Conservation (phyloP, 2,888 invertebrate genomes). For the Philopedon plagiatum region DNA sequence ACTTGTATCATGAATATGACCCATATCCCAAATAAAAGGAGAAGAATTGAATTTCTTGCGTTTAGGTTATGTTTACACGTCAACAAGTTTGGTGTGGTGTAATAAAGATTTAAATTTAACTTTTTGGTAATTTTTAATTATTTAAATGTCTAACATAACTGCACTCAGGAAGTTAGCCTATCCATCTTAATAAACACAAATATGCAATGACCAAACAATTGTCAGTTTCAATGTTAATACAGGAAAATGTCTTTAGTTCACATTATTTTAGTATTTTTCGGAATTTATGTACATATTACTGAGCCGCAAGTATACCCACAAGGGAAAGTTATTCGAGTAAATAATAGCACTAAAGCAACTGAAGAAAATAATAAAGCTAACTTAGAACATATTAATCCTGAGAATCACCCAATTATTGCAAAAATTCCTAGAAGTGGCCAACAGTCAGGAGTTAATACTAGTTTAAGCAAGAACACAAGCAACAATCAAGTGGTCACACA, state of each 20-base stretch:
- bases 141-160: too few relatives aligned
- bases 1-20: too few relatives aligned
- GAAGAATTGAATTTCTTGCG: too few relatives aligned
- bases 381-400: neutral
- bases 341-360: neutral
- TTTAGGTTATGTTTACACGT: conserved; percentile 12
- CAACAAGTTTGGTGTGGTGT: neutral
- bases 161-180: neutral
- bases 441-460: neutral
- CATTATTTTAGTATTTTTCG: neutral
- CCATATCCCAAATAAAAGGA: too few relatives aligned
- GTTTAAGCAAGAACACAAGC: neutral
- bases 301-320: neutral
- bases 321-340: neutral
- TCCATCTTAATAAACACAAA: neutral
- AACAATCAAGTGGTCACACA: neutral
- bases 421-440: neutral
- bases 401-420: neutral
- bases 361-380: neutral
- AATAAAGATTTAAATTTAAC: neutral
- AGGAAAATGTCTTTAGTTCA: conserved; percentile 4
- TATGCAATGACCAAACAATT: neutral
- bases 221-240: neutral
- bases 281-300: neutral
- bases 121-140: neutral